phyloP scores from a whole-genome alignment of 2,888 invertebrate genomes.

The Pemphredon lugubris region DNA sequence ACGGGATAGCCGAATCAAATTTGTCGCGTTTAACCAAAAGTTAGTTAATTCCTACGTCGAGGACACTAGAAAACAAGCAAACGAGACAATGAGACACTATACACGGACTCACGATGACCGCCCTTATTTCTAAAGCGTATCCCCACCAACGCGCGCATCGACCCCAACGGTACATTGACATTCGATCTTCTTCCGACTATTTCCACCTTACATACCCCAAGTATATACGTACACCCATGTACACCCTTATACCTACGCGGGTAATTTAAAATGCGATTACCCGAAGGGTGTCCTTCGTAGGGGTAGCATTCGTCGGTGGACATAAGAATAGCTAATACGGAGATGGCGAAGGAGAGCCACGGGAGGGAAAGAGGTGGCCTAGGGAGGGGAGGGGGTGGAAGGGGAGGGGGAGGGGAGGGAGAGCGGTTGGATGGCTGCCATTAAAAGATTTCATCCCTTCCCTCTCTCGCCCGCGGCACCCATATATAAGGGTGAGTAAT shows the following conservation, averaged over 20 bases:
- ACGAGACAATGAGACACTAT: too few relatives aligned
- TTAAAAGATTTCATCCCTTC: slow-evolving; percentile 78
- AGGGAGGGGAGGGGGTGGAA: slow-evolving; percentile 36
- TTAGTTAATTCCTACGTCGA: too few relatives aligned
- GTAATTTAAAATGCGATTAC: slow-evolving; percentile 78
- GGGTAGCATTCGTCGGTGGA: slow-evolving; percentile 73
- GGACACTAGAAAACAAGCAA: too few relatives aligned
- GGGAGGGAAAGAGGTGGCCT: slow-evolving; percentile 51
- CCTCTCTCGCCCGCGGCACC: slow-evolving; percentile 69
- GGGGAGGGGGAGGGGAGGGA: slow-evolving; percentile 21
- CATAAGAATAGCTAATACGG: slow-evolving; percentile 79
- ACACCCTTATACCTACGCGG: slow-evolving; percentile 59
- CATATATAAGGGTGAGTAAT: slow-evolving; percentile 79
- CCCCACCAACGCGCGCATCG: slow-evolving; percentile 35
- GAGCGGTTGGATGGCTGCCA: slow-evolving; percentile 77
- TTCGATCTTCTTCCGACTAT: slow-evolving; percentile 60
- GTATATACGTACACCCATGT: slow-evolving; percentile 32
- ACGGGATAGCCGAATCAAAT: too few relatives aligned
- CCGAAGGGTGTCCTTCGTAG: slow-evolving; percentile 70
- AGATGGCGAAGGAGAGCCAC: slow-evolving; percentile 60
- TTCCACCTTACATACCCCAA: slow-evolving; percentile 45
- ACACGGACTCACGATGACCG: too few relatives aligned
- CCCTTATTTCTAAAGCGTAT: slow-evolving; percentile 34
- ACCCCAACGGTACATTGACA: slow-evolving; percentile 53
- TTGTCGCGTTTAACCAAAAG: too few relatives aligned